A percentile compares a stretch with the other conserved stretches of the same genome.
These are phyloP conservation scores for Ischnus inquisitorius DNA, from an alignment of 2,888 invertebrate species.

Conservation along the genomic window DNA sequence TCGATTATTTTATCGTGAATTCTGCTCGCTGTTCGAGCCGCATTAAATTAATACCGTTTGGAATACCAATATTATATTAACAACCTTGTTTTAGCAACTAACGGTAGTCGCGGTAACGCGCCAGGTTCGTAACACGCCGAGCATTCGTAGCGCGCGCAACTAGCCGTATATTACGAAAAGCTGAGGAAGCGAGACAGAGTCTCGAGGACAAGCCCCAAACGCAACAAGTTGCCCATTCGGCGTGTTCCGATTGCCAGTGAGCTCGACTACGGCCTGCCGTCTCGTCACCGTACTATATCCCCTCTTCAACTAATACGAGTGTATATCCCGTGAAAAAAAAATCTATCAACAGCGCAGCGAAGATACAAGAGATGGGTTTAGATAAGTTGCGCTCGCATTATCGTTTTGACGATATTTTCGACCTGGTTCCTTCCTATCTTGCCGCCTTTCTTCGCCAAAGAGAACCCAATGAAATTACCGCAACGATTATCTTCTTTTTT, in stretches of 20 bases:
- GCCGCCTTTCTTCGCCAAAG: neutral
- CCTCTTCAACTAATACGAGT: neutral
- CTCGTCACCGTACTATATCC: constrained; percentile 42
- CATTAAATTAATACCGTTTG: too few relatives aligned
- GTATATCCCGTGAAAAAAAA: constrained; percentile 20
- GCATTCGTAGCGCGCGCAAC: constrained; percentile 12
- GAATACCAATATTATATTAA: too few relatives aligned
- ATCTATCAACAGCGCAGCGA: constrained; percentile 8
- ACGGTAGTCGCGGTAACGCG: constrained; percentile 22
- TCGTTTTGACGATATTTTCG: constrained; percentile 22
- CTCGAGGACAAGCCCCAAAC: constrained; percentile 70
- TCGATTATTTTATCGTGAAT: too few relatives aligned
- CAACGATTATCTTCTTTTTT: constrained; percentile 28
- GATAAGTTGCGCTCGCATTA: constrained; percentile 16
- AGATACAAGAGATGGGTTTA: constrained; percentile 12
- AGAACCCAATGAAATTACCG: constrained; percentile 19
- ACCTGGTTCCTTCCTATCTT: constrained; percentile 33
- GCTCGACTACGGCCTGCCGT: constrained; percentile 28
- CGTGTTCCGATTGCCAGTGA: constrained; percentile 42
- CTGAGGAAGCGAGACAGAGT: constrained; percentile 36
- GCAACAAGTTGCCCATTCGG: constrained; percentile 84
- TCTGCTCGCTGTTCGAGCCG: too few relatives aligned
- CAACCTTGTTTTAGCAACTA: neutral
- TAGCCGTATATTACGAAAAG: constrained; percentile 6
- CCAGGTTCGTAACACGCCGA: neutral